Conservation (phyloP, 37 sponge, comb jelly and placozoan genomes). For the Cliona cf. orientalis region DNA sequence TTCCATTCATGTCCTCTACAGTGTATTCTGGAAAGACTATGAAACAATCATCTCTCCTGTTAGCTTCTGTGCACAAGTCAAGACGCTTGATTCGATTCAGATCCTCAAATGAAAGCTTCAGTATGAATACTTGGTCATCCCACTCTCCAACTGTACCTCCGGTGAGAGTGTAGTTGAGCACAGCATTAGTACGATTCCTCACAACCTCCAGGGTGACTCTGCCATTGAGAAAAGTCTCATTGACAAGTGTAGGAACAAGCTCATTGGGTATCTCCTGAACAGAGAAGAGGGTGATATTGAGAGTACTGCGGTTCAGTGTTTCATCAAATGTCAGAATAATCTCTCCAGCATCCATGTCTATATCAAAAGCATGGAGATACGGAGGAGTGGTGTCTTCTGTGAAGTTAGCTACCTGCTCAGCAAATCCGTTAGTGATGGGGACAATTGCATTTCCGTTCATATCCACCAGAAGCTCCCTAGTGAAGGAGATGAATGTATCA, state of each 20-base stretch:
- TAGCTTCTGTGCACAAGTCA: conserved; percentile 76
- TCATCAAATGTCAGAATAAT: conserved; percentile 86
- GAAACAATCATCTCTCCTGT: conserved; percentile 68
- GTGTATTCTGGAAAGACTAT: conserved; percentile 51
- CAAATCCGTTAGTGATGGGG: conserved; percentile 58
- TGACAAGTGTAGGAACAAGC: conserved; percentile 15
- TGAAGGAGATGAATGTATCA: conserved; percentile 72
- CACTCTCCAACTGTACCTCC: conserved; percentile 58
- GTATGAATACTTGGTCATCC: conserved; percentile 55
- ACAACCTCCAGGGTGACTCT: not conserved
- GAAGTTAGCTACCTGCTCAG: conserved; percentile 59
- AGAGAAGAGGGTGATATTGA: conserved; percentile 63
- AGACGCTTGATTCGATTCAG: conserved; percentile 80
- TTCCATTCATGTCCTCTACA: conserved; percentile 77
- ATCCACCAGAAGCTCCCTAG: conserved; percentile 61
- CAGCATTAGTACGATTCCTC: conserved; percentile 33
- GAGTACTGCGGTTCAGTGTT: conserved; percentile 62
- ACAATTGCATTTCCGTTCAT: conserved; percentile 88
- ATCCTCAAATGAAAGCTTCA: conserved; percentile 61
- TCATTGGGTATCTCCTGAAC: conserved; percentile 37
- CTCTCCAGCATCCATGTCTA: conserved; percentile 79
- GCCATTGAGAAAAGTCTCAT: not conserved
- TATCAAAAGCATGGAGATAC: conserved; percentile 79
- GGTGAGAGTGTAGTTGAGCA: conserved; percentile 60
- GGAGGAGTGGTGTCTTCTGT: conserved; percentile 83